Evolutionary conservation across 2,888 invertebrate species (phyloP).

Genomic region (Pterostichus niger): DNA sequence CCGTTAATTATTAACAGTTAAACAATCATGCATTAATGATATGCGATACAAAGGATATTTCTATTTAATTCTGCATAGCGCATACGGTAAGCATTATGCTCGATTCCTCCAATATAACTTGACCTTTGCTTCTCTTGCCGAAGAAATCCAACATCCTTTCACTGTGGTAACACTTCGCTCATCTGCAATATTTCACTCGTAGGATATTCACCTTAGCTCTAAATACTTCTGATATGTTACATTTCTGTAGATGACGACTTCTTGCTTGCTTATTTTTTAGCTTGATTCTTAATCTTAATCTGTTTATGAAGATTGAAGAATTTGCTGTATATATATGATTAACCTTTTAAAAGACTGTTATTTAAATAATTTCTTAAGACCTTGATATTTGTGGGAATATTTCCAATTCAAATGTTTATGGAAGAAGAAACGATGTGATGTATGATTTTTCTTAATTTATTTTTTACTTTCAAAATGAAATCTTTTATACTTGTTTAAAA

Average conservation of each 20-base stretch:
- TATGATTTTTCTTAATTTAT: slow-evolving; percentile 24
- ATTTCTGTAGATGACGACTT: neutral
- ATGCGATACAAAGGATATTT: slow-evolving; percentile 13
- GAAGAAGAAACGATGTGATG: slow-evolving; percentile 15
- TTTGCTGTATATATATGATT: slow-evolving; percentile 17
- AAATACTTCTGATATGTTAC: slow-evolving; percentile 15
- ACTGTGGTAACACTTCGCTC: slow-evolving; percentile 16
- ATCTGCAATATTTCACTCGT: slow-evolving; percentile 45
- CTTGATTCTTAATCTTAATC: neutral
- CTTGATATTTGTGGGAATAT: slow-evolving; percentile 48
- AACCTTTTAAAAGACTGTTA: slow-evolving; percentile 34
- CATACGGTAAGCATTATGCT: neutral
- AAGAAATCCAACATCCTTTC: slow-evolving; percentile 18
- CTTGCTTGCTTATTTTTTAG: neutral
- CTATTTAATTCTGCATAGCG: neutral
- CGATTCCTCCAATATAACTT: slow-evolving; percentile 10
- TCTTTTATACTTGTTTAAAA: too few relatives aligned
- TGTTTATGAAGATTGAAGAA: neutral
- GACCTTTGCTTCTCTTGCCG: slow-evolving; percentile 11
- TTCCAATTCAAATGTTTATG: slow-evolving; percentile 34
- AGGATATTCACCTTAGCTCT: slow-evolving; percentile 46
- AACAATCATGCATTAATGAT: slow-evolving; percentile 30
- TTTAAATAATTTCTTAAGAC: slow-evolving; percentile 49
- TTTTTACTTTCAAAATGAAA: slow-evolving; percentile 30
- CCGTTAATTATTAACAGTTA: slow-evolving; percentile 29